Base-by-base conservation (phyloP, 2,113 vertebrate genomes). In the Silurus asotus region DNA sequence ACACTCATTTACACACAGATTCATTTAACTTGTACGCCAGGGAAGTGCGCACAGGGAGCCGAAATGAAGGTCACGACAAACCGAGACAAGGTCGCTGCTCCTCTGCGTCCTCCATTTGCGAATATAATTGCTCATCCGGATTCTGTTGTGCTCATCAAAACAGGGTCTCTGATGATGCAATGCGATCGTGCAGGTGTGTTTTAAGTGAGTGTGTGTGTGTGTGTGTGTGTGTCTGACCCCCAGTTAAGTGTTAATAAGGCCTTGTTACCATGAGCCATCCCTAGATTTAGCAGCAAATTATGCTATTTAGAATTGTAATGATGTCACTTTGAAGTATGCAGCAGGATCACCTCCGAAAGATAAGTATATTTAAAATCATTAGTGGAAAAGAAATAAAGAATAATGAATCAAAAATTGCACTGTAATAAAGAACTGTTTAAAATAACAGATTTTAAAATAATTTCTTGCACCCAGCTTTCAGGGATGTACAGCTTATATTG, bases 71-170 rank as follows among this genome's bases (percentile, higher is more conserved):
- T 81, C 74, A 65, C 61, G 80, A 82, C 79, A 74, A 84, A 82
- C 76, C 64, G 58, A 81, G 87, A 82, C 89, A 88, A 87, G 89
- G 87, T 83, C 69, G 75, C 75, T 6, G 61, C 72, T 82, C 62
- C 64, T 67, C 19, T 15, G 70, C 4, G 15, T 90, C 74, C 87
- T 81, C 85, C 75, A 87, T 90, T 87, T 88, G 80, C 87, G 87
- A 87, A 88, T 75, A 23, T 85, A 90, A 88, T 90, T 55, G 25
- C 83, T 87, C 67, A 86, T 87, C 62, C 51, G 45, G 76, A 90
- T 74, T 82, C 45, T 88, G 77, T 83, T 85, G 80, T 82, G 75
- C 88, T 89, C 88, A 89, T 87, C 74, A 89, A 87, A 80, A 85
- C 37, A 28, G 55, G 58, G 79, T 61, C 69, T 82, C 67, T 75